These are phyloP conservation scores for Drosophila ezoana DNA, from an alignment of 2,888 invertebrate species.

Conservation along the genomic window DNA sequence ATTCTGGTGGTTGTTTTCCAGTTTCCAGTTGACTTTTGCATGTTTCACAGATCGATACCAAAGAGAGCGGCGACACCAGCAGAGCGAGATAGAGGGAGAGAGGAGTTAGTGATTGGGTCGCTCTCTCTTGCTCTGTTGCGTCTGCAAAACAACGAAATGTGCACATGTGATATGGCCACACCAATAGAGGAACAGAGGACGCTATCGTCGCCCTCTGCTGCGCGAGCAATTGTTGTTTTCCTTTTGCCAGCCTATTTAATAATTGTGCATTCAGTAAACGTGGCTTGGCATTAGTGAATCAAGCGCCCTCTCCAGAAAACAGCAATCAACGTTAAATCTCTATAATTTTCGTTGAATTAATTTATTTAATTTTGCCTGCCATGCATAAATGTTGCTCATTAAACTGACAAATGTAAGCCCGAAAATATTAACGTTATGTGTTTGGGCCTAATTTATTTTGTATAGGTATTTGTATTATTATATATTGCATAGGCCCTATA, in stretches of 20 bases:
- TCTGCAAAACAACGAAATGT: constrained; percentile 67
- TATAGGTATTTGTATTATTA: too few species aligned
- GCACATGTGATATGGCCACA: constrained; percentile 73
- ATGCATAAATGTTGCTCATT: constrained; percentile 58
- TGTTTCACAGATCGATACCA: constrained; percentile 69
- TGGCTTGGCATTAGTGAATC: constrained; percentile 41
- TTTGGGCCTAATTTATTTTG: neutral
- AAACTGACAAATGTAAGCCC: constrained; percentile 5
- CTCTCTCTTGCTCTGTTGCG: constrained; percentile 36
- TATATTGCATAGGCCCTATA: neutral
- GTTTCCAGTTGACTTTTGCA: constrained; percentile 78
- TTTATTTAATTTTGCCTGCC: constrained; percentile 65
- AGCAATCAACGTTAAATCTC: constrained; percentile 67
- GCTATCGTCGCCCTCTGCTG: constrained; percentile 36
- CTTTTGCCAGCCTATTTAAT: constrained; percentile 72
- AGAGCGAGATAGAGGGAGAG: constrained; percentile 9
- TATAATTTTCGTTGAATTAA: constrained; percentile 70
- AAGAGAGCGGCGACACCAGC: constrained; percentile 34
- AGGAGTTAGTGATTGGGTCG: constrained; percentile 5
- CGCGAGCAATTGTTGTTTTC: constrained; percentile 19
- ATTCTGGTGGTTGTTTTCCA: constrained; percentile 74
- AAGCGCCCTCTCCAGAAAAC: constrained; percentile 30
- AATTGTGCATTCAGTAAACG: constrained; percentile 77
- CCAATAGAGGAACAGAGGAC: constrained; percentile 48
- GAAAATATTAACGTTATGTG: neutral